Evolutionary conservation across 2,113 vertebrate genomes (phyloP).

Genomic region (Pseudolaguvia tuberculata): DNA sequence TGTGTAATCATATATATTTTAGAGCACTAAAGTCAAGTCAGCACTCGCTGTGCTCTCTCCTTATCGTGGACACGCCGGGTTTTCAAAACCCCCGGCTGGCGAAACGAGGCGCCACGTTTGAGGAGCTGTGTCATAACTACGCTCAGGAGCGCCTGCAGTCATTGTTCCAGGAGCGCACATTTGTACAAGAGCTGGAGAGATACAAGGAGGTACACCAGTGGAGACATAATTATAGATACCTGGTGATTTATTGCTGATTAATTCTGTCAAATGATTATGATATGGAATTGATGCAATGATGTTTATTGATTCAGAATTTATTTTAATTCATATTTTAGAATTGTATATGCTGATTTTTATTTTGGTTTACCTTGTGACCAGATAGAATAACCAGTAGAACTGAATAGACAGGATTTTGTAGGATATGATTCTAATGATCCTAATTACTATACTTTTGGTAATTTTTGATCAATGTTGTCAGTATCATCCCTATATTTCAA

Average conservation of each 20-base stretch:
- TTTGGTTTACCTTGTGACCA: slow-evolving; percentile 37
- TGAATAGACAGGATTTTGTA: neutral
- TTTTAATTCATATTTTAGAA: neutral
- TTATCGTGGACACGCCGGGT: slow-evolving; percentile 92
- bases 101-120: slow-evolving; percentile 84
- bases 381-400: neutral
- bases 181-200: slow-evolving; percentile 84
- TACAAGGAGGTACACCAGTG: slow-evolving; percentile 86
- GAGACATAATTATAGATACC: neutral
- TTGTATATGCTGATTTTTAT: slow-evolving; percentile 3
- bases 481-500: too few species aligned
- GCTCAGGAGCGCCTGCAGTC: slow-evolving; percentile 91
- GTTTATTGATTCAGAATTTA: neutral
- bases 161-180: slow-evolving; percentile 89
- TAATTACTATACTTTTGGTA: too few species aligned
- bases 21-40: slow-evolving; percentile 96
- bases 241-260: neutral
- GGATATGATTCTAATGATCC: too few species aligned
- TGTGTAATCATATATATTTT: slow-evolving; percentile 24
- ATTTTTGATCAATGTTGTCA: too few species aligned
- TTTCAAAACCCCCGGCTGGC: slow-evolving; percentile 87
- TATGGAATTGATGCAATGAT: neutral
- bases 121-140: slow-evolving; percentile 98
- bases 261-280: neutral
- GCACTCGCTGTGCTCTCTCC: slow-evolving; percentile 88